Evolutionary conservation across 2,888 invertebrate species (phyloP).

Genomic region (Apotomis turbidana): DNA sequence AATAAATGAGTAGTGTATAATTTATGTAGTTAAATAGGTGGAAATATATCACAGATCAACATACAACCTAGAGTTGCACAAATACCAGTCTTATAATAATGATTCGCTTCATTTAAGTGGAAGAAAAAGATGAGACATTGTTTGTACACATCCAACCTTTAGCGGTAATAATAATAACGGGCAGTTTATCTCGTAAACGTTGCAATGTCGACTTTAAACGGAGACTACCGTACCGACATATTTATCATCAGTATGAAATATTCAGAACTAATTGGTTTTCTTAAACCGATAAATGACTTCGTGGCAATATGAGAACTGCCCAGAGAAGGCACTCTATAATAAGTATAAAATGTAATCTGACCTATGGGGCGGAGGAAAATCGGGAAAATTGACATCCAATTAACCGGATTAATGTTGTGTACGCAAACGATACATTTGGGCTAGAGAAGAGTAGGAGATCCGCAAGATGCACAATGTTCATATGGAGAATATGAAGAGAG

Average conservation of each 20-base stretch:
- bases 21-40: slow-evolving; percentile 48
- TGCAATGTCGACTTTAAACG: slow-evolving; percentile 13
- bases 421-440: too few species aligned
- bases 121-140: slow-evolving; percentile 22
- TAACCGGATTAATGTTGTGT: too few species aligned
- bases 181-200: slow-evolving; percentile 1
- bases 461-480: too few species aligned
- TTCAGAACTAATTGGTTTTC: too few species aligned
- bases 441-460: too few species aligned
- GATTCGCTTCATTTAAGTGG: slow-evolving; percentile 18
- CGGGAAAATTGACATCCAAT: too few species aligned
- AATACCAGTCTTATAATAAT: slow-evolving; percentile 41
- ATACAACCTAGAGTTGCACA: slow-evolving; percentile 56
- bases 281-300: not conserved
- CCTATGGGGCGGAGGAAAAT: too few species aligned
- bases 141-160: slow-evolving; percentile 20
- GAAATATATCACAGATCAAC: slow-evolving; percentile 61
- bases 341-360: too few species aligned
- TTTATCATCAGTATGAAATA: not conserved
- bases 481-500: too few species aligned
- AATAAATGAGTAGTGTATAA: slow-evolving; percentile 54
- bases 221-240: not conserved
- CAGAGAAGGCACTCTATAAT: not conserved
- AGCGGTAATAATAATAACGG: not conserved
- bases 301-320: not conserved